phyloP scores from a whole-genome alignment of 64 coral and sea anemone genomes.

The Montipora foliosa region DNA sequence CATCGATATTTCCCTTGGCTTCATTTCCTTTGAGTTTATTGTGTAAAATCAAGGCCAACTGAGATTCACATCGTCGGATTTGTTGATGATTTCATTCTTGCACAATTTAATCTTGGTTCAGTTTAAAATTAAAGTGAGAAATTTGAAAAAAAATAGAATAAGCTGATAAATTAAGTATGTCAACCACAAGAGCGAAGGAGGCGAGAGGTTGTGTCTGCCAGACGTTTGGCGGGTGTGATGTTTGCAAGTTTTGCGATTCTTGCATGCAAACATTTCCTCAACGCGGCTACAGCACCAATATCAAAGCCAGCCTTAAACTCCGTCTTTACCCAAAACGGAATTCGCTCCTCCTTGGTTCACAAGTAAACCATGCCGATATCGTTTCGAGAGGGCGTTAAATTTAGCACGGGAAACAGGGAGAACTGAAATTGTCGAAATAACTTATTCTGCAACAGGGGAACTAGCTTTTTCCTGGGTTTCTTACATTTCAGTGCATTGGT shows the following conservation, averaged over 20 bases:
- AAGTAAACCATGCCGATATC: constrained; percentile 1
- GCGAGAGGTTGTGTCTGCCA: background rate
- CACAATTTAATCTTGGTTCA: background rate
- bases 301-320: background rate
- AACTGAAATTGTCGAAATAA: background rate
- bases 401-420: background rate
- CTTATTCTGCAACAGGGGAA: too few relatives aligned
- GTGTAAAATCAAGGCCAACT: background rate
- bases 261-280: constrained; percentile 3
- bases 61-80: background rate
- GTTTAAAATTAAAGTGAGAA: background rate
- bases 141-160: background rate
- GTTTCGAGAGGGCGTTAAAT: background rate
- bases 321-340: background rate
- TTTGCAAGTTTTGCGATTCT: constrained; percentile 41
- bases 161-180: background rate
- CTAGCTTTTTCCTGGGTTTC: background rate
- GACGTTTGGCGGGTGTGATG: background rate
- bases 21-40: background rate
- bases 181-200: background rate
- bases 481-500: background rate
- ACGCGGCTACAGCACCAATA: background rate
- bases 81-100: background rate
- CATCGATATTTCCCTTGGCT: background rate
- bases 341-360: background rate